A percentile compares a stretch with the other conserved stretches of the same genome.
Conservation (phyloP, 2,797 vertebrate genomes). For the Tenualosa thibaudeaui region DNA sequence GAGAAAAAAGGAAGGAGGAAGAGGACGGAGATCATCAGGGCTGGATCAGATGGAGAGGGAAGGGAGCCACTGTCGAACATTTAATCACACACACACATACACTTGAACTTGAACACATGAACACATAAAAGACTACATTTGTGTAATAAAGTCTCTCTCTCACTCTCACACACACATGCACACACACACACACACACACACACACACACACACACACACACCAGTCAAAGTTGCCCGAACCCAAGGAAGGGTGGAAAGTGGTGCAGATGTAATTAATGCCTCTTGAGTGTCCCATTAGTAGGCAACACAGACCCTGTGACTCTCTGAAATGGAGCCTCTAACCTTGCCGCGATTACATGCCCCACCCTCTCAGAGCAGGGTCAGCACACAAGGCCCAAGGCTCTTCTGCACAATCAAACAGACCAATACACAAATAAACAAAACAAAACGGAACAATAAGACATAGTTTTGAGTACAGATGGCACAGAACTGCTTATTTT, state of each 20-base stretch:
- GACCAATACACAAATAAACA: not conserved
- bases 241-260: not conserved
- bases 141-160: not conserved
- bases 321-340: conserved; percentile 42
- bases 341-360: not conserved
- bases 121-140: not conserved
- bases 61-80: not conserved
- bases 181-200: conserved; percentile 1
- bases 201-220: conserved; percentile 7
- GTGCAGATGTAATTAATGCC: conserved; percentile 49
- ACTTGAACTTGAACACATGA: not conserved
- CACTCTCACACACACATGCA: not conserved
- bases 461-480: not conserved
- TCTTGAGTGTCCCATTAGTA: conserved; percentile 40
- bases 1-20: not conserved
- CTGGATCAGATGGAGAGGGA: not conserved
- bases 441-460: not conserved
- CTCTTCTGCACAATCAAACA: not conserved
- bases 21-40: conserved; percentile 25
- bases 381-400: conserved; percentile 26
- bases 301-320: conserved; percentile 42
- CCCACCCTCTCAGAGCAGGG: conserved; percentile 36
- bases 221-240: not conserved
- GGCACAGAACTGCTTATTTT: not conserved
- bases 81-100: not conserved